phyloP scores from a whole-genome alignment of 1,140 invertebrate genomes.

The Pachyrhynchus sulphureomaculatus region DNA sequence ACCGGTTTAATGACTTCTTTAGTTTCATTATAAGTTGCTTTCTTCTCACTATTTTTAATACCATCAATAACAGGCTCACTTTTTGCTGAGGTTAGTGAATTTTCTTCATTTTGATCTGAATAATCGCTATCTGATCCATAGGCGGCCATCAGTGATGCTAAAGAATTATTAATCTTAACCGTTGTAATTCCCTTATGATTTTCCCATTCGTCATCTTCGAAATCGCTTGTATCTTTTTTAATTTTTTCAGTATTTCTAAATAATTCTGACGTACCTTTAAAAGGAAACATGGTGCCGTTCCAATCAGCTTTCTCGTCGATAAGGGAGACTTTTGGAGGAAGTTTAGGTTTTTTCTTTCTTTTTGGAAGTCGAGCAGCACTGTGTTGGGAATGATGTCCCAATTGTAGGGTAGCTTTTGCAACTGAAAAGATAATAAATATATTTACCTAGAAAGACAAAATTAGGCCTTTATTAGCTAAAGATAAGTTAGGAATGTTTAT shows the following conservation, averaged over 20 bases:
- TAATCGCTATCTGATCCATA: conserved; percentile 57
- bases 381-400: neutral
- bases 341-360: conserved; percentile 22
- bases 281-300: conserved; percentile 50
- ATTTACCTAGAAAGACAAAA: too few species aligned
- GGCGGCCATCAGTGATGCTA: conserved; percentile 56
- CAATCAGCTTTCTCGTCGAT: conserved; percentile 47
- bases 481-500: too few species aligned
- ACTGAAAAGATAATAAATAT: too few species aligned
- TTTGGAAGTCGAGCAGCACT: neutral
- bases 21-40: neutral
- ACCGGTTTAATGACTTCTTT: neutral
- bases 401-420: neutral
- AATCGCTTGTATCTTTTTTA: conserved; percentile 37
- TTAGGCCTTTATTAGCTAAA: too few species aligned
- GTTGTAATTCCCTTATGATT: conserved; percentile 23
- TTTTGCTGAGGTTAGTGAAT: conserved; percentile 13
- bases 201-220: conserved; percentile 49
- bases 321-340: conserved; percentile 29
- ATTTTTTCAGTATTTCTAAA: conserved; percentile 38
- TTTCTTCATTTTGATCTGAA: conserved; percentile 6
- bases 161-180: conserved; percentile 53
- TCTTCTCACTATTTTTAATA: neutral
- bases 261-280: conserved; percentile 48
- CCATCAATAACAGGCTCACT: neutral